Conservation (phyloP, 2,113 vertebrate species). For the Regulus satrapa region DNA sequence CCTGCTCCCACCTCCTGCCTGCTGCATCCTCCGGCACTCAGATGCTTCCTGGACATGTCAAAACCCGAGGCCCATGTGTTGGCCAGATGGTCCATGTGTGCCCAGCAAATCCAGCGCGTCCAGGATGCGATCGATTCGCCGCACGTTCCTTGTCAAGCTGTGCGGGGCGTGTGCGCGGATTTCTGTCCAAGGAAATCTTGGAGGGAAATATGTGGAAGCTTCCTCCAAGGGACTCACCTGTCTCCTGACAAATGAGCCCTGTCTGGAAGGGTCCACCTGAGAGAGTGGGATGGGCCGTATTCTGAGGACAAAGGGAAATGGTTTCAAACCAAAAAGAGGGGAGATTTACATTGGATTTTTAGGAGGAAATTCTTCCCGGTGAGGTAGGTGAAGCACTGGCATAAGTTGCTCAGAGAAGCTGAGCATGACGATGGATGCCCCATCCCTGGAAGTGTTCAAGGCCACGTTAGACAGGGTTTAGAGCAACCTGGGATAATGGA, state of each 20-base stretch:
- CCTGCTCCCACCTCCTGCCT: neutral
- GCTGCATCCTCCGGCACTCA: neutral
- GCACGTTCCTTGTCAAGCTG: neutral
- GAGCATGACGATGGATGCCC: too few relatives aligned
- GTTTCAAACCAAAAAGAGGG: neutral
- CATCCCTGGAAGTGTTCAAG: neutral
- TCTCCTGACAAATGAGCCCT: neutral
- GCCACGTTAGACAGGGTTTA: neutral
- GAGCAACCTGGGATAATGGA: neutral
- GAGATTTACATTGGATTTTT: neutral
- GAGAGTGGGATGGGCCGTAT: neutral
- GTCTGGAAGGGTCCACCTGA: neutral
- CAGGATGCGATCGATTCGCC: neutral
- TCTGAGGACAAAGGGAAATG: rapidly evolving
- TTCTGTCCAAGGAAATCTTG: neutral
- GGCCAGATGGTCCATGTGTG: neutral
- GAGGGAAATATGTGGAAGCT: rapidly evolving
- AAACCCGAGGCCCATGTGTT: neutral
- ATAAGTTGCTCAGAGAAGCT: neutral
- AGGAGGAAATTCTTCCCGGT: neutral
- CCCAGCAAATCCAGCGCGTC: neutral
- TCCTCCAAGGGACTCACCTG: neutral
- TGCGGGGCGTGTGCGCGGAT: neutral
- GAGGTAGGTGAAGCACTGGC: neutral
- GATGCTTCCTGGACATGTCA: neutral